These are phyloP conservation scores for Carapus acus DNA, from an alignment of 2,797 vertebrate species.

Conservation along the genomic window DNA sequence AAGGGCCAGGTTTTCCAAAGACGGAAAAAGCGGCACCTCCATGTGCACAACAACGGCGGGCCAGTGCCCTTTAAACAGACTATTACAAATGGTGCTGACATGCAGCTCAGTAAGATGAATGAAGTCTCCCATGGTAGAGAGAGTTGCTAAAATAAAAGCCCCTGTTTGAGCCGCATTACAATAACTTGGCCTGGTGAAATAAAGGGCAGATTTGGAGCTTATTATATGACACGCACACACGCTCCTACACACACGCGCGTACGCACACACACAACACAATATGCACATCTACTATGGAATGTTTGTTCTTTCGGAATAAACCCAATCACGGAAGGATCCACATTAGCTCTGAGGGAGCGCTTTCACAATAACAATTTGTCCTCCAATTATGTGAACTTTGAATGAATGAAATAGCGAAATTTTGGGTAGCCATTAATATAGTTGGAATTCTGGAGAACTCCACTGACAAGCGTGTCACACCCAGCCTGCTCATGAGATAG, in stretches of 20 bases:
- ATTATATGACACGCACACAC: too few relatives aligned
- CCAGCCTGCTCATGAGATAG: too few relatives aligned
- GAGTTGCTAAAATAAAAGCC: constrained; percentile 54
- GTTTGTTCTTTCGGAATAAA: neutral
- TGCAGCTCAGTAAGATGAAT: constrained; percentile 64
- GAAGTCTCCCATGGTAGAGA: constrained; percentile 59
- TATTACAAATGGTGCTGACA: constrained; percentile 66
- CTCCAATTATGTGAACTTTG: too few relatives aligned
- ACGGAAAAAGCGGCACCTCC: constrained; percentile 66
- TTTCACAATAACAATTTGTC: neutral
- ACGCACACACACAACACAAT: neutral
- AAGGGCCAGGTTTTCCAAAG: constrained; percentile 68
- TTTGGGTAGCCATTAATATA: too few relatives aligned
- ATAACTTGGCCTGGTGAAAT: constrained; percentile 49
- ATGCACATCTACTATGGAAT: neutral
- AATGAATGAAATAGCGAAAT: too few relatives aligned
- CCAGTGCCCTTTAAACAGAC: constrained; percentile 64
- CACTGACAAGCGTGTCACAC: too few relatives aligned
- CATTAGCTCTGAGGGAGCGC: neutral
- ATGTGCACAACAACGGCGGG: constrained; percentile 68
- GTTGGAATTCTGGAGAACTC: too few relatives aligned
- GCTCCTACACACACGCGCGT: constrained; percentile 19
- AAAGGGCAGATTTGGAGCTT: constrained; percentile 44
- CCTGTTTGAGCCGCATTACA: constrained; percentile 30
- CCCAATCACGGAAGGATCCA: neutral